Base-by-base conservation (phyloP, 2,888 invertebrate genomes). In the Zeuzera pyrina region DNA sequence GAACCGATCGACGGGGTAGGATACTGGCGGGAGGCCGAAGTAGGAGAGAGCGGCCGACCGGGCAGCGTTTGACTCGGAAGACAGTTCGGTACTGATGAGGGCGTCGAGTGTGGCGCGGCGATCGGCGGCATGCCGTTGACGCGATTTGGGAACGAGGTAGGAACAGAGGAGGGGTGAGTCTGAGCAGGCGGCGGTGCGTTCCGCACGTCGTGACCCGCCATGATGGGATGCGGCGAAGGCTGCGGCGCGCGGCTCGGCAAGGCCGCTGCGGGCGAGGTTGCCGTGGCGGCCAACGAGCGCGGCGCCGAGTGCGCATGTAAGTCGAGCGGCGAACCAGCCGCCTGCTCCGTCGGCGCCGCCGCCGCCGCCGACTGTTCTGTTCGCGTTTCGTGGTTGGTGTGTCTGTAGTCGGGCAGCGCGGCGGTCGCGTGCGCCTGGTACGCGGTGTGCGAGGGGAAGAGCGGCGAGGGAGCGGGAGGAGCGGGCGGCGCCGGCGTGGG, bases 381-480 rank as follows among this genome's bases (percentile, higher is more conserved):
- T 57, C 76, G 87, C 63, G 87, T 86, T 53, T 86, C 86, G 58
- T 87, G 87, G 53, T 77, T 83, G 22, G 78, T 78, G 49, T 77
- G 83, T 29, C 79, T 69, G 61, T 77, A 83, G 55, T 81, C 83
- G 31, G 79, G 78, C 45, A 81, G 64, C 40, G 78, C 77, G 39
- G 78, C 73, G 32, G 73, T 73, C 27, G 76, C 65, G 57, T 84
- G 77, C 41, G 84, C 74, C 54, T 85, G 84, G 58, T 84, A 81
- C 51, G 84, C 76, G 42, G 77, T 62, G 57, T 78, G 83, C 39
- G 73, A 64, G 38, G 74, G 73, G 58, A 74, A 78, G 30, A 72
- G 70, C 28, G 79, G 77, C 31, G 74, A 69, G 14, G 74, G 78
- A 2, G 78, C 74, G 1, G 73, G 73, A 3, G 79, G 78, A 22